Evolutionary conservation across 2,888 invertebrate species (phyloP).

Genomic region (Agriopis leucophaearia): DNA sequence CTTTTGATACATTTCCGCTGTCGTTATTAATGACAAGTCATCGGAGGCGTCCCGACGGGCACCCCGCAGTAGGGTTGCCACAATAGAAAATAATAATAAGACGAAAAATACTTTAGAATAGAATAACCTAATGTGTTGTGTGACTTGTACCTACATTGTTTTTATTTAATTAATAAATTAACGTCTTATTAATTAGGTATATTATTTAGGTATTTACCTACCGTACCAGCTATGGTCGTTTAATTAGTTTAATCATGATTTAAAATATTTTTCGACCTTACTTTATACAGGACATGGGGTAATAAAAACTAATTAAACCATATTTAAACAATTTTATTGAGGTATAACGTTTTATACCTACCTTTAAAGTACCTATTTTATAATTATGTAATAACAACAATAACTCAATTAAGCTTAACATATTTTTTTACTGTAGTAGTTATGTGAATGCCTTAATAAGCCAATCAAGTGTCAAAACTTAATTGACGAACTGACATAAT

Average conservation of each 20-base stretch:
- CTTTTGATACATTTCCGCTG: conserved; percentile 87
- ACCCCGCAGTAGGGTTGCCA: conserved; percentile 66
- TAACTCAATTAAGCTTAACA: neutral
- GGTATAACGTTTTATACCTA: neutral
- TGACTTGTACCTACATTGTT: too few relatives aligned
- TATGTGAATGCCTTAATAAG: neutral
- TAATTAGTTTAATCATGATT: too few relatives aligned
- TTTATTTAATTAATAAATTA: too few relatives aligned
- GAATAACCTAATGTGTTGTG: too few relatives aligned
- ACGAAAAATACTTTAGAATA: neutral
- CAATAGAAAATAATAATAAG: neutral
- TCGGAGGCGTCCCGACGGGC: conserved; percentile 82
- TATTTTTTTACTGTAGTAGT: neutral
- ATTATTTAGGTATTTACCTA: too few relatives aligned
- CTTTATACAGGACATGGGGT: too few relatives aligned
- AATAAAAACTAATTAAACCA: too few relatives aligned
- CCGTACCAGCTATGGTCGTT: too few relatives aligned
- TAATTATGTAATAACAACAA: neutral
- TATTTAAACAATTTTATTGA: too few relatives aligned
- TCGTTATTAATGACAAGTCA: conserved; percentile 87
- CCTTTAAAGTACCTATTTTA: neutral
- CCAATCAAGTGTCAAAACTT: neutral
- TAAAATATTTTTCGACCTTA: too few relatives aligned
- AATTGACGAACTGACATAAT: neutral
- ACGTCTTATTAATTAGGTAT: too few relatives aligned